Base-by-base conservation (phyloP, 2,888 invertebrate species). In the Melanostoma mellinum region DNA sequence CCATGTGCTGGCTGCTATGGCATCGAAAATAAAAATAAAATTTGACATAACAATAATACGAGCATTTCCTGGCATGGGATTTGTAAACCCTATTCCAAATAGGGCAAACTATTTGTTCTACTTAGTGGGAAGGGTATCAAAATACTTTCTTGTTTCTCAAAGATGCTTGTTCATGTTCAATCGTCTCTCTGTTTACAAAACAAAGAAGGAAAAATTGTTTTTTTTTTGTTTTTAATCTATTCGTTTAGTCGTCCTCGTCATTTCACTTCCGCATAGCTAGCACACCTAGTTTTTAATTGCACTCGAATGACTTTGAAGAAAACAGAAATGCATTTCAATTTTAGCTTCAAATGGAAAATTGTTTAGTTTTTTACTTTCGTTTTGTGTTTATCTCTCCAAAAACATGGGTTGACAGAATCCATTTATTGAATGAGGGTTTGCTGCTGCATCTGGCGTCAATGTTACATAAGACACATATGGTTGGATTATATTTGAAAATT, bases 31-130 rank as follows among this genome's bases (percentile, higher is more conserved):
- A 60, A 48, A 77, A 73, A 38, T 46, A 78, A 65, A 56, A 42
- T 74, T 68, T 71, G 71, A 75, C 75, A 75, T 79, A 74, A 84
- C 71, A 79, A 84, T 79, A 79, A 84, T 65, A 20, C 20, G 74
- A 71, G 67, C 71, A 75, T 56, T 84, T 84, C 69, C 74, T 65
- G 74, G 56, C 42, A 74, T 58, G 65, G 73, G 73, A 53, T 38
- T 58, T 53, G 52, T 38, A 38, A 63, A 58, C 48, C 68, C 73
- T 60, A 48, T 10, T 10, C 44, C 63, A 6, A 63, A 38, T 32
- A 63, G 38, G 44, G 50, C 38, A 38, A 50, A n/a, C 50, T 38
- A 50, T 63, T 63, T 48, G 48, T 36, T 48, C 48, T 63, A 32
- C 38, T 50, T 32, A 50, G 35, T 50, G 10, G 3, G 48, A 50